Evolutionary conservation across 1,140 invertebrate genomes (phyloP), one percentile per base, ranked within the genome.

Genomic region (Plutomurus gul): DNA sequence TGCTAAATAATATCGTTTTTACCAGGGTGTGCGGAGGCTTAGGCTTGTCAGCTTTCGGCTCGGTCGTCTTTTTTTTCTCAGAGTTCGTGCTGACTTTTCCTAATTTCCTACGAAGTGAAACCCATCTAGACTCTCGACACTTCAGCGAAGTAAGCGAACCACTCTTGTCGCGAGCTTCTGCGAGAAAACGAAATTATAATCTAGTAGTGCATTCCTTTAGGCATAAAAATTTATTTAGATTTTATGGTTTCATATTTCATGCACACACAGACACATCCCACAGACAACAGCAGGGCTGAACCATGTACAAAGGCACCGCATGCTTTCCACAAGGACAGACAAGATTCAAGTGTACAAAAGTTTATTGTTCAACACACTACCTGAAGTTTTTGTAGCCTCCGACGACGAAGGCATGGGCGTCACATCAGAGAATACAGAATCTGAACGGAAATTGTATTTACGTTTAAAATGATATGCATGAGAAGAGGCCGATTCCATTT

Each of bases 351-450:
- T n/a, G n/a, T n/a, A n/a, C n/a, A 27, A 77, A 8, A 33, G 47
- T 20, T 27, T 70, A 5, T 37, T 40, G 25, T n/a, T 11, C 6
- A 22, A 39, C 25, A 18, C 30, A 27, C 77, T 39, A 83, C 80
- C 82, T 18, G 80, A 46, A 60, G 43, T 71, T 72, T 81, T 81
- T 13, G 51, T 22, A 0, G 70, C 20, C 13, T 79, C 75, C 7
- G 72, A 11, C 8, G 75, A 73, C 8, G 78, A 37, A 30, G 75
- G 51, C 81, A 79, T 83, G 8, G 83, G 83, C 39, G 71, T 82
- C 5, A 84, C 83, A 80, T 84, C 83, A 1, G 83, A 84, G 56
- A 81, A 84, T 8, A 84, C 81, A 30, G 83, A 84, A 77, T 84
- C 83, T 13, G 83, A 84, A 22, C 83, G 46, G 81, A 84, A 56